These are phyloP conservation scores for Leptinotarsa undecemlineata DNA, from an alignment of 1,140 invertebrate genomes.

Conservation along the genomic window DNA sequence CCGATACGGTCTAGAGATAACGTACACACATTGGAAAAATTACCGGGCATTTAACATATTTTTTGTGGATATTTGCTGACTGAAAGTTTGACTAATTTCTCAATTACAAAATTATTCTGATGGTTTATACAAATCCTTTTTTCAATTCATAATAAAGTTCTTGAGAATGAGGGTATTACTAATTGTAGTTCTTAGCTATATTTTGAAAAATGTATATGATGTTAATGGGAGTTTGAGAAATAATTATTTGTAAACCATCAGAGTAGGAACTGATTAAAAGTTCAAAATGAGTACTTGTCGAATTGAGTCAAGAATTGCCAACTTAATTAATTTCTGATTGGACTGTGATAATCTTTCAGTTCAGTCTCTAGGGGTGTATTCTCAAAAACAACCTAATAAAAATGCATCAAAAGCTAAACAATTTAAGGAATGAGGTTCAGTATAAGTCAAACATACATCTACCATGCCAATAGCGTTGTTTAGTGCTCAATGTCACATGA, in stretches of 20 bases:
- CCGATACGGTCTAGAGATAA: conserved; percentile 52
- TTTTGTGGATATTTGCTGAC: conserved; percentile 11
- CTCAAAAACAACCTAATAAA: conserved; percentile 9
- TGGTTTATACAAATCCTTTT: not conserved
- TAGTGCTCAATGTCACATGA: conserved; percentile 24
- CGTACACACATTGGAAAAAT: conserved; percentile 50
- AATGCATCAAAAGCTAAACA: conserved; percentile 29
- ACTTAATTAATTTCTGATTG: not conserved
- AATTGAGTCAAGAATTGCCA: conserved; percentile 23
- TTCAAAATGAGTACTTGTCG: not conserved
- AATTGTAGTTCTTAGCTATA: no score
- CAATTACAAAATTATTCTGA: not conserved
- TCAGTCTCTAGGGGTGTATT: conserved; percentile 17
- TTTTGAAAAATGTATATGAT: no score
- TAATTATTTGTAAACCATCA: not conserved
- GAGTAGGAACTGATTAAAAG: not conserved
- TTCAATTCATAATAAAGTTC: no score
- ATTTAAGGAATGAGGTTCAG: conserved; percentile 23
- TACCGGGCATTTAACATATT: not conserved
- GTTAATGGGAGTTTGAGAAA: no score
- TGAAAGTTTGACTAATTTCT: conserved; percentile 1
- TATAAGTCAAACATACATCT: conserved; percentile 28
- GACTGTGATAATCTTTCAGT: conserved; percentile 18
- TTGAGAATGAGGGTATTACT: no score
- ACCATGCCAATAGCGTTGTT: conserved; percentile 28